Conservation (phyloP, 1,140 invertebrate genomes). For the Drosophila bocqueti region DNA sequence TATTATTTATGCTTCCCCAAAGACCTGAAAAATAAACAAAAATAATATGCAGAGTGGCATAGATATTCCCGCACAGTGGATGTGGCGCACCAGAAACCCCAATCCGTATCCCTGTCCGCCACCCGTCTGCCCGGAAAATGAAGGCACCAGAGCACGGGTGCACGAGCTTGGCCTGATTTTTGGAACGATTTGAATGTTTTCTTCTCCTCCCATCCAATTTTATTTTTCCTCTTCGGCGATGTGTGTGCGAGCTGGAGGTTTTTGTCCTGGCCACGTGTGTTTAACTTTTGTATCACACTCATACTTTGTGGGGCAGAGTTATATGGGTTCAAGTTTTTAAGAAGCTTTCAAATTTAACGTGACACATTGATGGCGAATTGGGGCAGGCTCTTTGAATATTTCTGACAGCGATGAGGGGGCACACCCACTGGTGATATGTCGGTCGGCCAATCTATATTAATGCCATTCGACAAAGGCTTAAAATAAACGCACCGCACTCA, state of each 20-base stretch:
- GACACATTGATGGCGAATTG: constrained; percentile 49
- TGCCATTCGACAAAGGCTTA: constrained; percentile 25
- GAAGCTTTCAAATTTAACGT: constrained; percentile 51
- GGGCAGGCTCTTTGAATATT: constrained; percentile 20
- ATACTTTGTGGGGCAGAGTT: constrained; percentile 24
- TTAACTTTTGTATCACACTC: constrained; percentile 45
- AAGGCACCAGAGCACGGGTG: constrained; percentile 8
- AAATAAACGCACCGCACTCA: constrained; percentile 30
- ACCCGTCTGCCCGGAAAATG: constrained; percentile 9
- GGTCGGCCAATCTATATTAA: constrained; percentile 42
- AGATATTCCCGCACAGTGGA: constrained; percentile 38
- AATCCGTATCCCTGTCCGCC: constrained; percentile 35
- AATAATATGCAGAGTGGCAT: constrained; percentile 26
- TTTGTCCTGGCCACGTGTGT: constrained; percentile 27
- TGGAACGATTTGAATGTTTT: constrained; percentile 22
- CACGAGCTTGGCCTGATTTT: constrained; percentile 57
- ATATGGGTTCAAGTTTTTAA: constrained; percentile 57
- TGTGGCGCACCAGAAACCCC: constrained; percentile 50
- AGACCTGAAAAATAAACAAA: constrained; percentile 44
- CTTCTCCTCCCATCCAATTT: neutral
- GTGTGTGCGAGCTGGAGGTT: neutral
- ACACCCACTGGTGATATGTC: neutral
- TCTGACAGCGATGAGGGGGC: neutral
- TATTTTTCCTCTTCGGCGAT: constrained; percentile 8
- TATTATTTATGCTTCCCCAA: constrained; percentile 53